Conservation (phyloP, 2,888 invertebrate genomes). For the Allygus modestus region DNA sequence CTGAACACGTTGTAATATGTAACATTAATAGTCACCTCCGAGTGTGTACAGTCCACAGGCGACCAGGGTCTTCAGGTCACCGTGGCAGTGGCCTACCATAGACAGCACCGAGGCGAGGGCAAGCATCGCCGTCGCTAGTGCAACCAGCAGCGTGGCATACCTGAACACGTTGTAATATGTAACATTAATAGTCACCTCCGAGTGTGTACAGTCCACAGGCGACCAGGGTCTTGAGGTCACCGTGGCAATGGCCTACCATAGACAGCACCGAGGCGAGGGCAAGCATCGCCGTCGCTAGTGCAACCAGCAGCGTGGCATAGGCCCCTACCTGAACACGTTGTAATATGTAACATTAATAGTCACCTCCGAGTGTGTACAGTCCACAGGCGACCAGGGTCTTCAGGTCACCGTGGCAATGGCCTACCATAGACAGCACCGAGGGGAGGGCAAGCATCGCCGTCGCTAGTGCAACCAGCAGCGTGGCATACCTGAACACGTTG, state of each 20-base stretch:
- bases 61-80: not conserved
- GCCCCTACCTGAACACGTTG: not conserved
- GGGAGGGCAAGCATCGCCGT: constrained; percentile 3
- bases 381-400: not conserved
- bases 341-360: not conserved
- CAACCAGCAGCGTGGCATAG: not conserved
- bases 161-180: not conserved
- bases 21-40: not conserved
- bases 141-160: not conserved
- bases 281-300: not conserved
- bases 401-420: not conserved
- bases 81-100: too few species aligned
- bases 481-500: not conserved
- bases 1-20: not conserved
- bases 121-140: not conserved
- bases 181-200: not conserved
- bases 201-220: not conserved
- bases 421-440: too few species aligned
- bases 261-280: not conserved
- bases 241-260: not conserved
- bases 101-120: not conserved
- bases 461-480: not conserved
- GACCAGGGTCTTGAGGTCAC: not conserved
- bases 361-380: not conserved
- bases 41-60: not conserved